Percentiles rank a stretch among this genome's conserved stretches.
These are phyloP conservation scores for Tragopan temminckii DNA, from an alignment of 2,797 vertebrate species.

Conservation along the genomic window DNA sequence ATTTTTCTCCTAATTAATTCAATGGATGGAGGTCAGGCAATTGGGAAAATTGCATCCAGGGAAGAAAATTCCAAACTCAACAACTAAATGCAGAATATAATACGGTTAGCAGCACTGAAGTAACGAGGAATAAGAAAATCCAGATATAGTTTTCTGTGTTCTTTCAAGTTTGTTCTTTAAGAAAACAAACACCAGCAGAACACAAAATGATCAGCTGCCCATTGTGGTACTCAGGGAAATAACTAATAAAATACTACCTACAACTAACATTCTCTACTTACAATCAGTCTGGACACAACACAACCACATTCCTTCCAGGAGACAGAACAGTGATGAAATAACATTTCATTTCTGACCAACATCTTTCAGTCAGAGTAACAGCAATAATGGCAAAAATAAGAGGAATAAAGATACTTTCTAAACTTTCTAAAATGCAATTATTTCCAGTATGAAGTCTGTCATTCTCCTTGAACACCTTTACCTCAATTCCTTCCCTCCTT, in stretches of 20 bases:
- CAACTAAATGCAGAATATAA: background rate
- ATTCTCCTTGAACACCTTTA: background rate
- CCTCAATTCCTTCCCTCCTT: background rate
- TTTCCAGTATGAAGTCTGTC: background rate
- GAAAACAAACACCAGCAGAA: background rate
- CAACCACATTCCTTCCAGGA: background rate
- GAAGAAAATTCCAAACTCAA: background rate
- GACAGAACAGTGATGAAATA: background rate
- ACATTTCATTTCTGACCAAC: background rate
- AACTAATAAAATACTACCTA: background rate
- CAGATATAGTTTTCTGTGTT: background rate
- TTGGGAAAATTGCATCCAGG: background rate
- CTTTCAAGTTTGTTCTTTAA: background rate
- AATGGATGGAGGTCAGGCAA: background rate
- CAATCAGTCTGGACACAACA: background rate
- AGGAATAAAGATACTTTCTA: rapidly evolving
- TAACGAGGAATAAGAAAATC: background rate
- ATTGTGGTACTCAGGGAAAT: background rate
- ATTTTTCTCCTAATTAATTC: background rate
- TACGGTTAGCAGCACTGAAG: background rate
- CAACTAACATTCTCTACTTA: background rate
- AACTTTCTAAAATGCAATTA: background rate
- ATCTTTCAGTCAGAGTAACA: background rate
- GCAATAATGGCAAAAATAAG: background rate
- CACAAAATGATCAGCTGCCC: background rate